phyloP scores from a whole-genome alignment of 2,888 invertebrate genomes.

The Ophonus ardosiacus region DNA sequence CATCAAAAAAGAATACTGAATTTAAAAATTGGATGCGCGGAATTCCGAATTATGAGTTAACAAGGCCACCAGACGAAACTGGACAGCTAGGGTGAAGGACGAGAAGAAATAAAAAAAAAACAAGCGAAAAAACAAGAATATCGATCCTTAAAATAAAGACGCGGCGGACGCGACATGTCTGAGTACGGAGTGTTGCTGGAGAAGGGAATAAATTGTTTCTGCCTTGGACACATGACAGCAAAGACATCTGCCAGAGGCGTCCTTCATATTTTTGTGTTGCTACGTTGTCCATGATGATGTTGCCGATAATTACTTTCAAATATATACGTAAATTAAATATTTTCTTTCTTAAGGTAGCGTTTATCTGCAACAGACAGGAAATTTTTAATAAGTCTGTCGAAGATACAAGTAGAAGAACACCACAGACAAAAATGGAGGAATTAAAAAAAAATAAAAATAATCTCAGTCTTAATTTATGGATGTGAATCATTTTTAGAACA shows the following conservation, averaged over 20 bases:
- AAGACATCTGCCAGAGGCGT: conserved; percentile 58
- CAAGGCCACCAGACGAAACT: conserved; percentile 49
- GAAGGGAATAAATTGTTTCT: conserved; percentile 63
- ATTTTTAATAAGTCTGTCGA: no score
- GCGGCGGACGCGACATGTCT: conserved; percentile 48
- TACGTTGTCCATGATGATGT: no score
- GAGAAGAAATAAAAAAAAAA: conserved; percentile 53
- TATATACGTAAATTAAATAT: no score
- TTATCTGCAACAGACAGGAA: no score
- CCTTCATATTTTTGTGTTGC: neutral
- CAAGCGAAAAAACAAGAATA: conserved; percentile 63
- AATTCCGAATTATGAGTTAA: conserved; percentile 62
- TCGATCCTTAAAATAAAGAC: conserved; percentile 64
- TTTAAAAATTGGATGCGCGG: conserved; percentile 57
- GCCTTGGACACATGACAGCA: conserved; percentile 63
- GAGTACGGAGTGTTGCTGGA: conserved; percentile 56
- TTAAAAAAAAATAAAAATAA: no score
- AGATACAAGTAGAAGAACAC: no score
- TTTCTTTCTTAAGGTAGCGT: no score
- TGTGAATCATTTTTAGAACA: no score
- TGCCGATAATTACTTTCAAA: no score
- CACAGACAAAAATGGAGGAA: no score
- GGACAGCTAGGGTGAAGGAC: conserved; percentile 12
- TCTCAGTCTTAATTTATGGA: no score
- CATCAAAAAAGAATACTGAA: conserved; percentile 55